Percentiles rank a stretch among this genome's conserved stretches.
Evolutionary conservation across 2,888 invertebrate genomes (phyloP).

Genomic region (Cephus pulcher): DNA sequence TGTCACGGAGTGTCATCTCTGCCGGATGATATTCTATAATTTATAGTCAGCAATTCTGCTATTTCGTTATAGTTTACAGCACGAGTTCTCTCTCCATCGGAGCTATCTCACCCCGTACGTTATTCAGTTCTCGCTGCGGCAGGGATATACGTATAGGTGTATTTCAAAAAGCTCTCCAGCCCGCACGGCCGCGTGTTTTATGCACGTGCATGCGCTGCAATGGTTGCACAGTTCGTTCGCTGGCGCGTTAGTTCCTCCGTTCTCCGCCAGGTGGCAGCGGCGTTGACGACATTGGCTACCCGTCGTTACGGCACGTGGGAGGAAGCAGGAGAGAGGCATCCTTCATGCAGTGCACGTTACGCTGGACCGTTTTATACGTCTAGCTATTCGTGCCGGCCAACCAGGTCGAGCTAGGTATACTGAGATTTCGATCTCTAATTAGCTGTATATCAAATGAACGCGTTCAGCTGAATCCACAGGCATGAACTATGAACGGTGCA

Average conservation of each 20-base stretch:
- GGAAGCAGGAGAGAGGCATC: constrained; percentile 29
- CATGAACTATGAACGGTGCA: constrained; percentile 6
- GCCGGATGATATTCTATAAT: constrained; percentile 33
- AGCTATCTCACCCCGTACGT: constrained; percentile 21
- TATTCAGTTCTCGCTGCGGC: not conserved
- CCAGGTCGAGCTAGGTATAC: constrained; percentile 12
- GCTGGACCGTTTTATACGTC: constrained; percentile 27
- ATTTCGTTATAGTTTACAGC: constrained; percentile 28
- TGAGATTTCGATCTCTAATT: constrained; percentile 65
- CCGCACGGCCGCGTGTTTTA: not conserved
- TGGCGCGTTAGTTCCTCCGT: not conserved
- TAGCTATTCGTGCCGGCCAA: constrained; percentile 23
- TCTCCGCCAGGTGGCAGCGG: not conserved
- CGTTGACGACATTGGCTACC: not conserved
- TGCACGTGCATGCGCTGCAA: not conserved
- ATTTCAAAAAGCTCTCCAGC: not conserved
- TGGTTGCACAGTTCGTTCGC: not conserved
- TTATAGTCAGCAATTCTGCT: constrained; percentile 24
- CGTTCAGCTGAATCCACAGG: constrained; percentile 26
- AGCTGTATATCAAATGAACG: constrained; percentile 64
- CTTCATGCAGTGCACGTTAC: constrained; percentile 26
- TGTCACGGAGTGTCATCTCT: constrained; percentile 23
- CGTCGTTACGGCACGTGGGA: not conserved
- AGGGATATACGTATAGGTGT: not conserved
- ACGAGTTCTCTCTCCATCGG: constrained; percentile 17